Percentiles rank a stretch among this genome's conserved stretches.
These are phyloP conservation scores for Panurus biarmicus DNA, from an alignment of 2,113 vertebrate species.

Conservation along the genomic window DNA sequence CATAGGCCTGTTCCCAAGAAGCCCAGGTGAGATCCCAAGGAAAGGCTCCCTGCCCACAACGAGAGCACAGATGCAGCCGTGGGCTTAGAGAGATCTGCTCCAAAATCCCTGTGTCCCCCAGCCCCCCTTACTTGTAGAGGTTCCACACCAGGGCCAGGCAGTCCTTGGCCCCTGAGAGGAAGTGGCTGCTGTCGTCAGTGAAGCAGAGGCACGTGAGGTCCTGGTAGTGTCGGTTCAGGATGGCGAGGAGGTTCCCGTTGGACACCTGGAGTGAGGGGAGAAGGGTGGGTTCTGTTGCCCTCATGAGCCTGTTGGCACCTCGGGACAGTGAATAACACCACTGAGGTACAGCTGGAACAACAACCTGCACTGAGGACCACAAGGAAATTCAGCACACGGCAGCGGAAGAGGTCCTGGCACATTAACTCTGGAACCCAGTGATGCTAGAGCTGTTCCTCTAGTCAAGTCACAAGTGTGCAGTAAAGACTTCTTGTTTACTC, in stretches of 20 bases:
- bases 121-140: constrained; percentile 77
- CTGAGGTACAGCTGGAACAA: background rate
- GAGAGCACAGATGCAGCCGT: accelerated
- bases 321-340: background rate
- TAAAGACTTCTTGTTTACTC: background rate
- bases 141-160: constrained; percentile 90
- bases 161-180: constrained; percentile 91
- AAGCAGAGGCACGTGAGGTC: constrained; percentile 89
- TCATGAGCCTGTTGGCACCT: accelerated
- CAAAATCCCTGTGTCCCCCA: accelerated
- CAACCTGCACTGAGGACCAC: accelerated
- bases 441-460: background rate
- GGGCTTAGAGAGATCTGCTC: background rate
- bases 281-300: background rate
- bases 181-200: constrained; percentile 91
- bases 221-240: constrained; percentile 92
- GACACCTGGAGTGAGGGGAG: constrained; percentile 72
- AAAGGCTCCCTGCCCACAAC: background rate
- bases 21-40: background rate
- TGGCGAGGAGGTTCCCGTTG: constrained; percentile 83
- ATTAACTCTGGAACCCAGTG: background rate
- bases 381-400: background rate
- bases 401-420: background rate
- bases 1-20: background rate
- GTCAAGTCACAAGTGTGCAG: accelerated